These are phyloP conservation scores for Lottia scabra DNA, from an alignment of 2,888 invertebrate genomes.

Conservation along the genomic window DNA sequence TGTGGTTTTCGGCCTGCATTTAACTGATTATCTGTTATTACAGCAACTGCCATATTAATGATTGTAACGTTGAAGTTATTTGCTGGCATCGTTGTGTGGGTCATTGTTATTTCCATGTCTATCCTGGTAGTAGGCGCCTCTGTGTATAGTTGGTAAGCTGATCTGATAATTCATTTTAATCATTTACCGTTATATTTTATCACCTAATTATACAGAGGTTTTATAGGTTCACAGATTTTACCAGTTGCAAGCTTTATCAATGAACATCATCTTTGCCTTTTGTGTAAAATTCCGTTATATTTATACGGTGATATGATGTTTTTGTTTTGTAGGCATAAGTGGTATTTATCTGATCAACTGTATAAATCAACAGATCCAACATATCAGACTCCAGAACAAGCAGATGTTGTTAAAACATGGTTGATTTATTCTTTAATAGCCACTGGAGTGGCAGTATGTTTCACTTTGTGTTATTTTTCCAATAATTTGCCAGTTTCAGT, in stretches of 20 bases:
- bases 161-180: background rate
- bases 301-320: no score
- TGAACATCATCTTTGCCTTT: no score
- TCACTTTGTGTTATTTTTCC: no score
- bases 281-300: no score
- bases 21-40: no score
- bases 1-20: no score
- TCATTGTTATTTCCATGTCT: background rate
- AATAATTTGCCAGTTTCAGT: no score
- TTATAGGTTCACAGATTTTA: no score
- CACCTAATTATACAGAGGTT: no score
- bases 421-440: background rate
- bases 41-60: background rate
- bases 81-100: constrained; percentile 3
- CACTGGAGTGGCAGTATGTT: background rate
- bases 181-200: background rate
- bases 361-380: background rate
- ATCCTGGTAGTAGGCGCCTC: background rate
- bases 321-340: background rate
- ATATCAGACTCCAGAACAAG: background rate
- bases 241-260: no score
- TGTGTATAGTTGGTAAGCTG: constrained; percentile 8
- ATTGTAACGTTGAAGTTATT: constrained; percentile 5
- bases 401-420: background rate
- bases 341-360: background rate